phyloP scores from a whole-genome alignment of 2,113 vertebrate species.

The Xyliphius kryptos region DNA sequence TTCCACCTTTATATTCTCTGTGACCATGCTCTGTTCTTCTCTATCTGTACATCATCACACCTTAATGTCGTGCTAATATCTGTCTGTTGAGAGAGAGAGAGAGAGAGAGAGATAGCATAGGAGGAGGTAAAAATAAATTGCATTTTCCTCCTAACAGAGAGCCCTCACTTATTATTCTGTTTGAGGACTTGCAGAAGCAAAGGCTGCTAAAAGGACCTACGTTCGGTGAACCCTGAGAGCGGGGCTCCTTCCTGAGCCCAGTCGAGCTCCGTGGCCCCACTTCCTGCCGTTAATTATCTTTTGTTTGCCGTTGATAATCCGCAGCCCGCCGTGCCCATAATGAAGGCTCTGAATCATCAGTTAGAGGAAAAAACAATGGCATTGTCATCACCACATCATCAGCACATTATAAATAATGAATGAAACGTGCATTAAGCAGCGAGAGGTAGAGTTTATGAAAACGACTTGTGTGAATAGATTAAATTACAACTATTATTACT shows the following conservation, averaged over 20 bases:
- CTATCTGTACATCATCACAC: constrained; percentile 25
- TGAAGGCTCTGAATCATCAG: constrained; percentile 88
- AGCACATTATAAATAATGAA: constrained; percentile 96
- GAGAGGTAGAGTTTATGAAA: constrained; percentile 87
- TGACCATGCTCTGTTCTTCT: background rate
- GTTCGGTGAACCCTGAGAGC: constrained; percentile 65
- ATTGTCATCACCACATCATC: constrained; percentile 95
- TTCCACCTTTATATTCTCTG: constrained; percentile 15
- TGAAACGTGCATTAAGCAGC: constrained; percentile 87
- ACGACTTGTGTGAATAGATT: constrained; percentile 96
- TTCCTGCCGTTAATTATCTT: constrained; percentile 95
- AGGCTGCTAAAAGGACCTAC: constrained; percentile 56
- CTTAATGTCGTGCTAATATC: constrained; percentile 38
- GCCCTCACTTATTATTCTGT: constrained; percentile 64
- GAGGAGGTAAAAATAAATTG: constrained; percentile 44
- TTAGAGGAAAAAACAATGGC: constrained; percentile 86
- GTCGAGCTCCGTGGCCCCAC: constrained; percentile 49
- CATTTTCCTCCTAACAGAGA: constrained; percentile 42
- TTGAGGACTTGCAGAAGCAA: constrained; percentile 61
- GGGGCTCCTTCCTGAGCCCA: constrained; percentile 51
- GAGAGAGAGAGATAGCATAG: constrained; percentile 13
- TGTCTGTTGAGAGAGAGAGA: constrained; percentile 28
- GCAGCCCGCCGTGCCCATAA: constrained; percentile 82
- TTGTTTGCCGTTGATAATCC: constrained; percentile 98
- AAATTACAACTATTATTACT: constrained; percentile 98